Evolutionary conservation across 2,888 invertebrate genomes (phyloP), one percentile per base, ranked within the genome.

Genomic region (Latrodectus elegans): DNA sequence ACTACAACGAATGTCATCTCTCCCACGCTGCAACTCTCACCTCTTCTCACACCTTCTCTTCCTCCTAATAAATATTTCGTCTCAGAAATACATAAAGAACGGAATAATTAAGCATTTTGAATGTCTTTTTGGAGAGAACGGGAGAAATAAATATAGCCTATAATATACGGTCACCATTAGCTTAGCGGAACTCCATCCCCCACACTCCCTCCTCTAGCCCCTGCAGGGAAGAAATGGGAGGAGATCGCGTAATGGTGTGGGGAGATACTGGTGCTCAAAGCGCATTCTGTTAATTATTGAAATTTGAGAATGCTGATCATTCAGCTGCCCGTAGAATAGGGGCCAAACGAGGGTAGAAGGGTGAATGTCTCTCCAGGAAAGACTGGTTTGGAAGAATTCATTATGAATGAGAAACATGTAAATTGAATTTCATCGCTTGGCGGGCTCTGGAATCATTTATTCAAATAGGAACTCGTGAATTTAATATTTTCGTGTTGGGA

Each of bases 251-350:
- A 38, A 72, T 38, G 26, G 65, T 14, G 22, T 12, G 73, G 17
- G n/a, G 17, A 38, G 38, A 17, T 52, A 17, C 22, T 49, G 53
- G 26, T 17, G 64, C 60, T 55, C n/a, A 51, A 17, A n/a, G 67
- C 72, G 71, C 72, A 76, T 72, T 80, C 76, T 81, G 71, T 79
- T 86, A 86, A 86, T 86, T 86, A 86, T 86, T 86, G 80, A 86
- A 86, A 86, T 86, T 86, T 76, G 80, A 86, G 80, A 60, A 68
- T 72, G 77, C 72, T 68, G 84, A 84, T 84, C 84, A 78, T 72
- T 84, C 78, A 73, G 67, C 77, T 49, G 72, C 60, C 49, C 64
- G 74, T 53, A 74, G 82, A 82, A 73, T 82, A 75, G 49, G 82
- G 67, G 22, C 53, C 55, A 22, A 77, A 53, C 17, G 52, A 64